phyloP scores from a whole-genome alignment of 2,797 vertebrate species.

The Champsocephalus gunnari region DNA sequence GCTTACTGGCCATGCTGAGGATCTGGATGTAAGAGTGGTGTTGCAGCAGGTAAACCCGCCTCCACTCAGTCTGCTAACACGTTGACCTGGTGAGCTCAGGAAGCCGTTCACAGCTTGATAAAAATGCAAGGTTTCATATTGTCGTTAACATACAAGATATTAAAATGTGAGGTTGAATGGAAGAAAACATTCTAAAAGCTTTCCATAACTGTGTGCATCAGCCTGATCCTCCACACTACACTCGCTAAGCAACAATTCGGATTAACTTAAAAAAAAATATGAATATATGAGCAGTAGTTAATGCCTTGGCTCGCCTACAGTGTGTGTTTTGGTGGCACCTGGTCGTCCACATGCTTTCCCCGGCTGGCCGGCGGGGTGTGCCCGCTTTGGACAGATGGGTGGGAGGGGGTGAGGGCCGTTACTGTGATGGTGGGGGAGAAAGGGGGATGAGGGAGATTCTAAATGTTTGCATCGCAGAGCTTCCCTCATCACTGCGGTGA shows the following conservation, averaged over 20 bases:
- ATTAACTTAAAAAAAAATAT: not conserved
- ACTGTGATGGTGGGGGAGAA: slow-evolving; percentile 64
- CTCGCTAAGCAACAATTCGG: not conserved
- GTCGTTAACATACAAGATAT: too few species aligned
- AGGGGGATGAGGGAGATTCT: not conserved
- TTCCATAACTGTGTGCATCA: too few species aligned
- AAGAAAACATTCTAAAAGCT: too few species aligned
- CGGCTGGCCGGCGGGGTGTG: slow-evolving; percentile 32
- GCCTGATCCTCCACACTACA: not conserved
- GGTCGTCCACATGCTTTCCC: slow-evolving; percentile 39
- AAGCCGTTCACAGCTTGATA: too few species aligned
- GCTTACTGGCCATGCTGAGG: slow-evolving; percentile 41
- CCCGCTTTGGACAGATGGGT: slow-evolving; percentile 75
- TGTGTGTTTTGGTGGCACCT: slow-evolving; percentile 50
- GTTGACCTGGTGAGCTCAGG: not conserved
- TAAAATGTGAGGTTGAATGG: too few species aligned
- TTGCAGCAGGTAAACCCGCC: slow-evolving; percentile 50
- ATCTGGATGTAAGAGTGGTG: slow-evolving; percentile 46
- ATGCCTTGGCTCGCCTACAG: slow-evolving; percentile 28
- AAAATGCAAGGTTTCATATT: too few species aligned
- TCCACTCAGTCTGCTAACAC: slow-evolving; percentile 27
- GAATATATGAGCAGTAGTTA: not conserved
- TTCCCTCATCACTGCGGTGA: slow-evolving; percentile 62
- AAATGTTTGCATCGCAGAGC: slow-evolving; percentile 48
- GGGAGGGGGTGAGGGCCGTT: slow-evolving; percentile 72